phyloP scores from a whole-genome alignment of 2,888 invertebrate species.

The Caenorhabditis imperialis region DNA sequence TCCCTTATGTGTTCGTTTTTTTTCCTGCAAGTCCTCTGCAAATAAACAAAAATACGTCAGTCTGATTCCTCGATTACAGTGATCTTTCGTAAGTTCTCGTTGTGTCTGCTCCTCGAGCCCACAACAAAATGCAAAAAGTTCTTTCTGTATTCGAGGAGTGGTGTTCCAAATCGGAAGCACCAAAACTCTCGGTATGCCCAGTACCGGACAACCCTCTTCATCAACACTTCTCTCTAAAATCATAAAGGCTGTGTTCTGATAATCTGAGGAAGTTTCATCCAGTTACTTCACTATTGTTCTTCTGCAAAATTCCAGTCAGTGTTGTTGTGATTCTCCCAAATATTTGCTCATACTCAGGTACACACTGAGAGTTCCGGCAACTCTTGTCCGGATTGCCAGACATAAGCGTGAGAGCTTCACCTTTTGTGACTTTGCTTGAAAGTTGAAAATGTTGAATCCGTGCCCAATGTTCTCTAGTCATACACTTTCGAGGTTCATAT shows the following conservation, averaged over 20 bases:
- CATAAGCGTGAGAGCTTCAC: slow-evolving; percentile 29
- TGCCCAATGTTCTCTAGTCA: no score
- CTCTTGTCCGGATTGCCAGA: no score
- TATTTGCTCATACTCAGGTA: slow-evolving; percentile 58
- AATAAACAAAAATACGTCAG: slow-evolving; percentile 43
- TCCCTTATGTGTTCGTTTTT: slow-evolving; percentile 36
- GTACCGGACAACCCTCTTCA: no score
- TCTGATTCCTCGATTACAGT: slow-evolving; percentile 41
- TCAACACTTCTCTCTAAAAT: no score
- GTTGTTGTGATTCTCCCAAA: slow-evolving; percentile 18
- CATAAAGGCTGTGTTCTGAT: no score
- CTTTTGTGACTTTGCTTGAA: no score
- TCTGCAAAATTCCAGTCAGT: slow-evolving; percentile 25
- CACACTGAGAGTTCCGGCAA: slow-evolving; percentile 18
- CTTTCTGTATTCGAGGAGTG: slow-evolving; percentile 40
- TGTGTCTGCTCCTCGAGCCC: slow-evolving; percentile 24
- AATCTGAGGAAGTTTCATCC: no score
- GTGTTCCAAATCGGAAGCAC: slow-evolving; percentile 46
- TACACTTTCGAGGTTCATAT: no score
- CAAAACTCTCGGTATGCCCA: slow-evolving; percentile 13
- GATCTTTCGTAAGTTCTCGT: slow-evolving; percentile 40
- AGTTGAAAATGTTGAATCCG: no score
- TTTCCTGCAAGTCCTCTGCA: slow-evolving; percentile 41
- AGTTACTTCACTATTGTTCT: not conserved
- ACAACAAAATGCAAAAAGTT: slow-evolving; percentile 51